Evolutionary conservation across 1,140 invertebrate genomes (phyloP), one percentile per base, ranked within the genome.

Genomic region (Lepidurus apus): DNA sequence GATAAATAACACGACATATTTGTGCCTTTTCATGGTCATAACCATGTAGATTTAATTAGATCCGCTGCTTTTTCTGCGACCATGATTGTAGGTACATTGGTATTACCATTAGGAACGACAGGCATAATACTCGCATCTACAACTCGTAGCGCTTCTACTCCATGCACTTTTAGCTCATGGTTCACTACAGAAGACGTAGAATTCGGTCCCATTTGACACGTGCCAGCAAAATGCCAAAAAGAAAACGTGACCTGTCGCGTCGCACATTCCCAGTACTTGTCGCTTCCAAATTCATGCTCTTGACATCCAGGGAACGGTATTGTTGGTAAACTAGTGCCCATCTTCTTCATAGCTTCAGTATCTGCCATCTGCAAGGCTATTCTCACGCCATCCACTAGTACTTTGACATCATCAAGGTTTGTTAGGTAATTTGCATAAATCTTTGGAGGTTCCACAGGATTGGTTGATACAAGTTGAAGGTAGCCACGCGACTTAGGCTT

Each of bases 41-140:
- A 44, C 93, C 93, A 94, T 81, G 89, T 91, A 80, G 93, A 89
- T 83, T 94, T 93, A 47, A 95, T 92, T 87, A 94, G 88, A 81
- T 94, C 93, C 21, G 92, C 88, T 0, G 90, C 93, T 83, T 94
- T 94, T 83, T 95, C 93, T 0, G 89, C 93, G n/a, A 95, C 92
- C 93, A 95, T 94, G 26, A 95, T 94, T 0, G 86, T 87, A 0
- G 91, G 89, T 0, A 90, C 90, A 80, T 91, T 91, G 0, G 91
- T 92, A 82, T 93, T 92, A 0, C 91, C 91, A 1, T 87, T 88
- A 1, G 88, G 84, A 42, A 93, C 89, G 1, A 83, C 86, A 3
- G 92, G 92, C 90, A 93, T 93, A 1, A 93, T 88, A 77, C 91
- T 92, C 1, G 89, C 90, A 81, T 93, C 92, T 5, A 91, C 87